Evolutionary conservation across 2,888 invertebrate genomes (phyloP).

Genomic region (Pachycephus smyrnensis): DNA sequence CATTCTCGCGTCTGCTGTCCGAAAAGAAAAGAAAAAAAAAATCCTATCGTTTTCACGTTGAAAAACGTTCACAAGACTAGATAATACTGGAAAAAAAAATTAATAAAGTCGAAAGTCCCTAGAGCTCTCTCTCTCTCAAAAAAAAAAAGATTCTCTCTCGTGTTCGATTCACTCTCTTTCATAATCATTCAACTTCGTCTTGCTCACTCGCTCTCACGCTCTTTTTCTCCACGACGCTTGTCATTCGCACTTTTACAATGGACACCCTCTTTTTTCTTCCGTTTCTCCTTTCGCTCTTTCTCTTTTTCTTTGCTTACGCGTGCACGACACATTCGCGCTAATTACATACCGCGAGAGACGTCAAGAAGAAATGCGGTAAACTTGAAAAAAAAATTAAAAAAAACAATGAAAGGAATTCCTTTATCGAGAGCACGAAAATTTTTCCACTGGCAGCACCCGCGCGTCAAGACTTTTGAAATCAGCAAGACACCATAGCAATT

Average conservation of each 20-base stretch:
- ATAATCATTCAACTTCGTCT: slow-evolving; percentile 9
- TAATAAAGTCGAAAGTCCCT: slow-evolving; percentile 58
- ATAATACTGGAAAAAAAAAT: slow-evolving; percentile 66
- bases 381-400: too few relatives aligned
- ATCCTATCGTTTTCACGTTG: slow-evolving; percentile 34
- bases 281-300: neutral
- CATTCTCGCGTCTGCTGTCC: slow-evolving; percentile 23
- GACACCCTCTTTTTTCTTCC: slow-evolving; percentile 11
- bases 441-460: too few relatives aligned
- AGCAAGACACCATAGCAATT: too few relatives aligned
- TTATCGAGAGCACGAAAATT: too few relatives aligned
- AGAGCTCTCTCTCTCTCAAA: slow-evolving; percentile 5
- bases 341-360: too few relatives aligned
- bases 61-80: slow-evolving; percentile 58
- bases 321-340: slow-evolving; percentile 10
- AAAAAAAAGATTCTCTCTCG: slow-evolving; percentile 8
- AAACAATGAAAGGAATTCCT: too few relatives aligned
- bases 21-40: slow-evolving; percentile 9
- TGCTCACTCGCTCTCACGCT: slow-evolving; percentile 18
- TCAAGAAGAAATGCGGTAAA: too few relatives aligned
- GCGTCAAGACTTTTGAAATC: too few relatives aligned
- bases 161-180: slow-evolving; percentile 15
- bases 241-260: slow-evolving; percentile 12
- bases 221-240: slow-evolving; percentile 7
- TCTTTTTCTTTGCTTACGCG: slow-evolving; percentile 5